Base-by-base conservation (phyloP, 2,888 invertebrate genomes). In the Phlogophora meticulosa region DNA sequence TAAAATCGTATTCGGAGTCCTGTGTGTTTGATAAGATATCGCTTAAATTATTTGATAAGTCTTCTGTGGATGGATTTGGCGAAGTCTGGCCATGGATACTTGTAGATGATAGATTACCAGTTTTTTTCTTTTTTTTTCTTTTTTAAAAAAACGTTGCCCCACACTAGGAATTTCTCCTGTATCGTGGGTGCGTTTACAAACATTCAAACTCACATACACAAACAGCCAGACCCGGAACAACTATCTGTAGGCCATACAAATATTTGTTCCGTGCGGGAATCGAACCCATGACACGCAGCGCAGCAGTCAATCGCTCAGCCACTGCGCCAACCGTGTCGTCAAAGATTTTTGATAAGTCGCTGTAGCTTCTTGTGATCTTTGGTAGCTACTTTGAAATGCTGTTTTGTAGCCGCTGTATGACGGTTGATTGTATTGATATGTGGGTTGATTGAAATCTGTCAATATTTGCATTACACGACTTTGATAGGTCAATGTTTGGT, bases 401-500 rank as follows among this genome's bases (percentile, higher is more conserved):
- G 51, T 36, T 36, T 52, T 34, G 20, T 52, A 52, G 36, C 51
- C 34, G 51, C 51, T 52, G 36, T 52, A 52, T 52, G 51, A 52
- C 51, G 55, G 55, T 55, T 38, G 53, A 38, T 53, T 38, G 53
- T 38, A 53, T 53, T 43, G 56, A 52, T 28, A 42, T 62, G 71
- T 61, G 62, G 74, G 70, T 42, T 52, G 66, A 63, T 58, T 59
- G 15, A 73, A 43, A 38, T 73, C 69, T 11, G 62, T 51, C 56
- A 74, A 51, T 61, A 67, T 61, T 49, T 71, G 71, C 40, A 71
- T 64, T 48, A 75, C 72, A 0, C 72, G 62, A 48, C 64, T 74
- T 66, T 72, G 72, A 62, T 71, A 72, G 11, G 68, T 72, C 56
- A 75, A 56, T 52, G 72, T 72, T 72, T 72, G 62, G 15, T 69